Base-by-base conservation (phyloP, 2,113 vertebrate species). In the Nibea albiflora region DNA sequence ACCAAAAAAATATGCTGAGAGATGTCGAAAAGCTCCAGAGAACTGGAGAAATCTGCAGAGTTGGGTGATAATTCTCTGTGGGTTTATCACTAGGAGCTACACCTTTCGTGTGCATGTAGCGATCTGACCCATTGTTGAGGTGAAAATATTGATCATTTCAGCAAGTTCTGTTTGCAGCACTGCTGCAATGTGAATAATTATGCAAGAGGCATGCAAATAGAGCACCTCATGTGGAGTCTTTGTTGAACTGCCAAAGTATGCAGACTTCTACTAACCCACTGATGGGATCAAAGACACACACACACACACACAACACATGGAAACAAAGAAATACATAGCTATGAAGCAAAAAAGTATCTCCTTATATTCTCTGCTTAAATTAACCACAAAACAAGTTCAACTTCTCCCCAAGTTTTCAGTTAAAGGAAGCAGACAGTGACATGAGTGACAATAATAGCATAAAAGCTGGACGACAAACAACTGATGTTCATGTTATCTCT, bases 341-440 rank as follows among this genome's bases (percentile, higher is more conserved):
- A 52, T 42, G 63, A 71, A 66, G 63, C 28, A 63, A 63, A 22
- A 0, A 42, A 49, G 2, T 5, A 67, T 67, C 50, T 68, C 17
- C 44, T 65, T 5, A 26, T 46, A 69, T n/a, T n/a, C 68, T 54
- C 61, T 62, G 63, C 60, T 47, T 61, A 46, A 73, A 58, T 60
- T 50, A 61, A 76, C 60, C 57, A 44, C 52, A 79, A 26, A 78
- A 87, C 60, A 79, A 78, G 66, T 72, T 67, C 0, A 63, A 69
- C 68, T 85, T 83, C 20, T 65, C 61, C 74, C 60, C 64, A 35
- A 86, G 89, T 85, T 87, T 76, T 47, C 57, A 75, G 4, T 24
- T 63, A 54, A 31, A 75, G 46, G 61, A 70, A 64, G 74, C 17
- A 35, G 50, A 61, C 10, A 4, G 50, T 3, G 72, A 80, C 20